Base-by-base conservation (phyloP, 1,140 invertebrate species). In the Cardiocondyla obscurior region DNA sequence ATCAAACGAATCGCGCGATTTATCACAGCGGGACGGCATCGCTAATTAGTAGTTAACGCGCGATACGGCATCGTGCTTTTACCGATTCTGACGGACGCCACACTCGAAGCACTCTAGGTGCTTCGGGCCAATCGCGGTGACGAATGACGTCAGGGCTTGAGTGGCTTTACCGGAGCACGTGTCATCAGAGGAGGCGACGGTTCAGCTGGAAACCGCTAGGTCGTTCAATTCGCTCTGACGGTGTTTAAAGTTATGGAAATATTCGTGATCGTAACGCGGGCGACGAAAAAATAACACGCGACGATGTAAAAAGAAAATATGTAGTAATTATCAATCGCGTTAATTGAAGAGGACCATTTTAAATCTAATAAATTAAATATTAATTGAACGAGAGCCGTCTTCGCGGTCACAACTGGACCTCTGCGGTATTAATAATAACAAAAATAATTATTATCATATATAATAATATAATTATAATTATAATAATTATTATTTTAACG, bases 11-110 rank as follows among this genome's bases (percentile, higher is more conserved):
- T n/a, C n/a, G n/a, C n/a, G n/a, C n/a, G 33, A 86, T 85, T 82
- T 81, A 60, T 85, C 51, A 44, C 39, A n/a, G 42, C 28, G 72
- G 49, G 28, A 82, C 49, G 42, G n/a, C 30, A 46, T 2, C 30
- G 64, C 67, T 73, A 42, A 55, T 81, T 62, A 62, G 82, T 65
- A 81, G 74, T 83, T 83, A 77, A 69, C 60, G 42, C 53, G n/a
- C 74, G 33, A 53, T 14, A 22, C 44, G 22, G 46, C 16, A n/a
- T 36, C 14, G 58, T 16, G 19, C 53, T 22, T 51, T n/a, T n/a
- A n/a, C 22, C 19, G 33, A 77, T 67, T 67, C 42, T 10, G 46
- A 77, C 22, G 36, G 74, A 77, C 16, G 22, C 33, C 46, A 67
- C 46, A 67, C 74, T 77, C 46, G 60, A 77, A 39, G 30, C 16